These are phyloP conservation scores for Melanogrammus aeglefinus DNA, from an alignment of 2,797 vertebrate species.

Conservation along the genomic window DNA sequence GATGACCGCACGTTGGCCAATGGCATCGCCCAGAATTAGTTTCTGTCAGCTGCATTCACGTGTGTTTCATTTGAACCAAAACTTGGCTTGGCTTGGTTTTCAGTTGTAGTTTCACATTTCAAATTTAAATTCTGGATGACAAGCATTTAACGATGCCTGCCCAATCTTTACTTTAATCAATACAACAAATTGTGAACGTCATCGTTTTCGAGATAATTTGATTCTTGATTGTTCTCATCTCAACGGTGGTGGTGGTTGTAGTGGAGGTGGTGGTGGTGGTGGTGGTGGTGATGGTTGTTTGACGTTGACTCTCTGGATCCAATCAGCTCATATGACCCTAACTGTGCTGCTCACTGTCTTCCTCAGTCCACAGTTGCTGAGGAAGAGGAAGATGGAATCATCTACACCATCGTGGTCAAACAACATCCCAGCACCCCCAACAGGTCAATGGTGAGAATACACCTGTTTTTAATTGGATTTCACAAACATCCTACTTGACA, in stretches of 20 bases:
- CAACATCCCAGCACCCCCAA: constrained; percentile 51
- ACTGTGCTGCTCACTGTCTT: neutral
- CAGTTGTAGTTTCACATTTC: neutral
- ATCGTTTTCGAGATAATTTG: too few species aligned
- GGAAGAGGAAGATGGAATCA: constrained; percentile 80
- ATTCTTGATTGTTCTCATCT: neutral
- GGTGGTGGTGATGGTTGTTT: neutral
- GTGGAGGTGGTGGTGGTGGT: neutral
- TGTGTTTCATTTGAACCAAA: neutral
- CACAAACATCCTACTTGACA: neutral
- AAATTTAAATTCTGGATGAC: neutral
- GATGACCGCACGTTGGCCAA: neutral
- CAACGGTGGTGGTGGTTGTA: neutral
- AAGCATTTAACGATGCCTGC: neutral
- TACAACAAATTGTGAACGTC: neutral
- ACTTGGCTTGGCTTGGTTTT: neutral
- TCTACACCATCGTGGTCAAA: constrained; percentile 79
- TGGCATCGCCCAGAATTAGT: neutral
- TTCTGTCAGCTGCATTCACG: neutral
- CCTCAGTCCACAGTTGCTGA: constrained; percentile 74
- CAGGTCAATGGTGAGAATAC: constrained; percentile 44
- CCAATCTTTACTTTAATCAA: neutral
- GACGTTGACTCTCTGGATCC: neutral
- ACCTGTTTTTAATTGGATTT: neutral
- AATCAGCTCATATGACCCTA: neutral